A percentile compares a stretch with the other conserved stretches of the same genome.
phyloP scores from a whole-genome alignment of 2,888 invertebrate genomes.

The Acanthopleura granulata region DNA sequence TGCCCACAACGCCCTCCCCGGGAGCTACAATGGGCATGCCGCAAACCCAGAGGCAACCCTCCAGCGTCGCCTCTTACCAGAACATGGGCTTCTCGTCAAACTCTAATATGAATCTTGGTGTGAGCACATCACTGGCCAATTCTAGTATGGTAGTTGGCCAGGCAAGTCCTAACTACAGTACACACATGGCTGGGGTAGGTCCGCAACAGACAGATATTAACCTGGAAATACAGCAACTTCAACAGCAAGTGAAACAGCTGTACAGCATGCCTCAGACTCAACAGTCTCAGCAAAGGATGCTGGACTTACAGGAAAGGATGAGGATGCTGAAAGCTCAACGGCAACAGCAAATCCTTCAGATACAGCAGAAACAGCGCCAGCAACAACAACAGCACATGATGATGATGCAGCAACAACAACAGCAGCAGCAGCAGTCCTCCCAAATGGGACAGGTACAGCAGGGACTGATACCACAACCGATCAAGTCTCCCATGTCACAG shows the following conservation, averaged over 20 bases:
- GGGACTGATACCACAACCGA: not conserved
- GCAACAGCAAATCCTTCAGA: constrained; percentile 9
- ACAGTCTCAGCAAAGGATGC: constrained; percentile 62
- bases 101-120: not conserved
- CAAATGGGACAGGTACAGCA: not conserved
- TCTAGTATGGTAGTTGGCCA: constrained; percentile 3
- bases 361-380: constrained; percentile 4
- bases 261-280: constrained; percentile 61
- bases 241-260: constrained; percentile 61
- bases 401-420: constrained; percentile 12
- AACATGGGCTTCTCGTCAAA: not conserved
- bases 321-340: constrained; percentile 54
- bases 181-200: not conserved
- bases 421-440: not conserved
- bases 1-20: not conserved
- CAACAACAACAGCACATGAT: constrained; percentile 14
- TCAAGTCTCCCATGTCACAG: constrained; percentile 2
- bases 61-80: not conserved
- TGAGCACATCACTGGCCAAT: constrained; percentile 4
- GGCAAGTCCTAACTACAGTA: not conserved
- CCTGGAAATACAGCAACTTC: constrained; percentile 53
- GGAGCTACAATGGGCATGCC: not conserved
- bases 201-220: constrained; percentile 30
- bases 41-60: not conserved
- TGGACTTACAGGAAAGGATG: constrained; percentile 61